phyloP scores from a whole-genome alignment of 1,140 invertebrate species.

The Calycopis cecrops region DNA sequence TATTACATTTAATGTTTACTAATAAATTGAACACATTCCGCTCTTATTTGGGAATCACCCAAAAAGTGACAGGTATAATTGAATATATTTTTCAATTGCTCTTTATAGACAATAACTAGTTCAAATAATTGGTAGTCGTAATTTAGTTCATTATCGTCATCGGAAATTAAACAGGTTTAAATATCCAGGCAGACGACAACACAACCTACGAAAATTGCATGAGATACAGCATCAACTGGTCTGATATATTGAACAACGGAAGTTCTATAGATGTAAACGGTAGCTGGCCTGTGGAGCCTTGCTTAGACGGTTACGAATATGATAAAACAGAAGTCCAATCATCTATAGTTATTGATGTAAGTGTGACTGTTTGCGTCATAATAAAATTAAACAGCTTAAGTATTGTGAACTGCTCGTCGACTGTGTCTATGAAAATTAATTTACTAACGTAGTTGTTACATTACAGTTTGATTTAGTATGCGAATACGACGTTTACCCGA shows the following conservation, averaged over 20 bases:
- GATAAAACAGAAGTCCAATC: slow-evolving; percentile 80
- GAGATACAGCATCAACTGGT: slow-evolving; percentile 84
- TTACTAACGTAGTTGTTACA: slow-evolving; percentile 15
- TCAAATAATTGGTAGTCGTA: too few species aligned
- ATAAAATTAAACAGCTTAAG: neutral
- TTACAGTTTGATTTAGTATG: slow-evolving; percentile 91
- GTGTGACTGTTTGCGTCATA: slow-evolving; percentile 29
- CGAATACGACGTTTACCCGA: slow-evolving; percentile 88
- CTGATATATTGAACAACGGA: slow-evolving; percentile 67
- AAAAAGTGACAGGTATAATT: too few species aligned
- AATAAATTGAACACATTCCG: neutral
- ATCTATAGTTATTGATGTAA: slow-evolving; percentile 89
- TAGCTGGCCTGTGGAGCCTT: slow-evolving; percentile 80
- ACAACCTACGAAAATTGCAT: slow-evolving; percentile 58
- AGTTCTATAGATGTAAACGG: slow-evolving; percentile 51
- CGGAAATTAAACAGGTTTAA: slow-evolving; percentile 13
- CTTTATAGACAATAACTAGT: too few species aligned
- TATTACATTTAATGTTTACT: neutral
- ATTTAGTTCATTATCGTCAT: slow-evolving; percentile 11
- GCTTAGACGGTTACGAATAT: slow-evolving; percentile 88
- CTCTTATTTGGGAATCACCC: too few species aligned
- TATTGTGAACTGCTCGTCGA: slow-evolving; percentile 8
- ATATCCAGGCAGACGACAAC: slow-evolving; percentile 68
- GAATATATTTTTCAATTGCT: too few species aligned
- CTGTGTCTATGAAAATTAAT: too few species aligned